Conservation (phyloP, 2,797 vertebrate genomes). For the Sebastes cheni region DNA sequence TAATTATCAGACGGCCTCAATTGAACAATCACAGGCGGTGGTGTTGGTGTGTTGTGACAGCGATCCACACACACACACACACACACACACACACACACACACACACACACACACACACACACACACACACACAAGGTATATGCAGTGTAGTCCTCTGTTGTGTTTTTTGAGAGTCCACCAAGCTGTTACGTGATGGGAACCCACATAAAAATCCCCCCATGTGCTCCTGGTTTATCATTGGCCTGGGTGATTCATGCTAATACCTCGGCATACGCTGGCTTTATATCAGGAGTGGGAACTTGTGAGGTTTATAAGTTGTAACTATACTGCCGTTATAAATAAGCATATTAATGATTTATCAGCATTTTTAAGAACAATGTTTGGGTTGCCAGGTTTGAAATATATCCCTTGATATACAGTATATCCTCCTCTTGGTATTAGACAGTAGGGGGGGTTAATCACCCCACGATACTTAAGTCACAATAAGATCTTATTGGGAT, state of each 20-base stretch:
- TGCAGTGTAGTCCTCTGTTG: conserved; percentile 3
- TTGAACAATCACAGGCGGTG: conserved; percentile 55
- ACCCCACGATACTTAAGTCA: no score
- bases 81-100: conserved; percentile 10
- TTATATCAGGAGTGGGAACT: background rate
- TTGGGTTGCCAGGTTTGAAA: background rate
- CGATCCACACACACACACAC: conserved; percentile 5
- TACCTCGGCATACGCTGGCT: background rate
- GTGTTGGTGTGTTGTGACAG: conserved; percentile 46
- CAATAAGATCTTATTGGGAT: no score
- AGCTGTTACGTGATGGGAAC: conserved; percentile 28
- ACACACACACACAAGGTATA: conserved; percentile 11
- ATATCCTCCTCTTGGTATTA: background rate
- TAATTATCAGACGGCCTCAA: conserved; percentile 74
- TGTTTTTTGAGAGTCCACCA: conserved; percentile 14
- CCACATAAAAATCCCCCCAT: conserved; percentile 14
- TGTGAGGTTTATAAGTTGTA: background rate
- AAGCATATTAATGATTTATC: background rate
- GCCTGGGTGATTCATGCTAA: conserved; percentile 1
- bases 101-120: conserved; percentile 11
- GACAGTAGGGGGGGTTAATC: no score
- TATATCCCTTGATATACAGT: background rate
- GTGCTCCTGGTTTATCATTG: conserved; percentile 19
- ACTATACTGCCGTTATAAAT: background rate
- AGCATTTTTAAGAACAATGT: background rate